phyloP scores from a whole-genome alignment of 2,888 invertebrate genomes.

The Chrysolina haemoptera region DNA sequence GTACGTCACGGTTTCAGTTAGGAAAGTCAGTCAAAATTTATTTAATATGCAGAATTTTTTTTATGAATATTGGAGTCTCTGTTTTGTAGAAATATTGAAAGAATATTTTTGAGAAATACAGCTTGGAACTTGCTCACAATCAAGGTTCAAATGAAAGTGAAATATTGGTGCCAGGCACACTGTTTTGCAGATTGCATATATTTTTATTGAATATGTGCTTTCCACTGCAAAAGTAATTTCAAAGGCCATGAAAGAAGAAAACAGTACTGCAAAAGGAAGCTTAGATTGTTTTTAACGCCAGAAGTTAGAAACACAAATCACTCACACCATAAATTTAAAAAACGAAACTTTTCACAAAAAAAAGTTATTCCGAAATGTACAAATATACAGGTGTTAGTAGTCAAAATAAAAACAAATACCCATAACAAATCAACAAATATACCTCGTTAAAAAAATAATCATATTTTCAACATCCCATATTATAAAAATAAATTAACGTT shows the following conservation, averaged over 20 bases:
- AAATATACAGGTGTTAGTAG: slow-evolving; percentile 42
- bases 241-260: neutral
- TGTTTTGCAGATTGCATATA: neutral
- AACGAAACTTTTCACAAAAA: slow-evolving; percentile 30
- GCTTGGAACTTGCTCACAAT: neutral
- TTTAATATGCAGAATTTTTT: too few relatives aligned
- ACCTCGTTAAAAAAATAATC: slow-evolving; percentile 35
- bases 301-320: slow-evolving; percentile 42
- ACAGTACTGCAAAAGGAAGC: slow-evolving; percentile 7
- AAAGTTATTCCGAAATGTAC: slow-evolving; percentile 42
- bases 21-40: too few relatives aligned
- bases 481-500: slow-evolving; percentile 50
- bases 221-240: neutral
- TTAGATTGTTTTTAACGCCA: slow-evolving; percentile 23
- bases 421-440: slow-evolving; percentile 42
- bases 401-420: slow-evolving; percentile 34
- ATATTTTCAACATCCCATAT: slow-evolving; percentile 46
- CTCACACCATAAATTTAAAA: slow-evolving; percentile 18
- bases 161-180: neutral
- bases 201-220: neutral
- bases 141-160: neutral
- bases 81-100: too few relatives aligned
- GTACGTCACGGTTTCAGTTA: too few relatives aligned
- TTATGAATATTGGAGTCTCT: too few relatives aligned
- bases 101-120: too few relatives aligned